A percentile compares a stretch with the other conserved stretches of the same genome.
Evolutionary conservation across 1,140 invertebrate genomes (phyloP).

Genomic region (Drosophila novamexicana): DNA sequence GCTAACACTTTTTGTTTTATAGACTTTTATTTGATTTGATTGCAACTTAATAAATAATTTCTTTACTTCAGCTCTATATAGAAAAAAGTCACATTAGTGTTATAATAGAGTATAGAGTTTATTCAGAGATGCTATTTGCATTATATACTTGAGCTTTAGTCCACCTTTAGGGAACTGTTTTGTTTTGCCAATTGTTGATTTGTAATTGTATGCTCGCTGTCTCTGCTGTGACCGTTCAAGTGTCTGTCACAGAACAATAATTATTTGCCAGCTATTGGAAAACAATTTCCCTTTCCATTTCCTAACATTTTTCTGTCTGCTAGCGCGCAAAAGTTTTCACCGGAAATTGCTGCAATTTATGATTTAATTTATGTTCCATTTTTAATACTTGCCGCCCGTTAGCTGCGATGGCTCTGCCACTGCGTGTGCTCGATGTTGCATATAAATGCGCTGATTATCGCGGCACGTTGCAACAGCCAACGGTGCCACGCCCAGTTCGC

Average conservation of each 20-base stretch:
- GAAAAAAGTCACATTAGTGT: too few relatives aligned
- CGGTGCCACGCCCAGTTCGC: slow-evolving; percentile 5
- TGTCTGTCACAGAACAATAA: slow-evolving; percentile 49
- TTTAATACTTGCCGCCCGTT: slow-evolving; percentile 54
- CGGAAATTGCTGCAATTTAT: slow-evolving; percentile 80
- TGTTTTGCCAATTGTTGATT: slow-evolving; percentile 9
- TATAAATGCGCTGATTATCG: slow-evolving; percentile 79
- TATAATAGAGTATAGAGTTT: too few relatives aligned
- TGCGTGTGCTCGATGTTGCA: slow-evolving; percentile 54
- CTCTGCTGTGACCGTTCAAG: not conserved
- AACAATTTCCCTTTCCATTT: slow-evolving; percentile 81
- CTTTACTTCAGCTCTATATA: too few relatives aligned
- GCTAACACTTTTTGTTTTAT: too few relatives aligned
- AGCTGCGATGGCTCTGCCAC: slow-evolving; percentile 12
- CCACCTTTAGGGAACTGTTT: not conserved
- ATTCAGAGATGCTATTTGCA: too few relatives aligned
- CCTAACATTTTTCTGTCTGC: slow-evolving; percentile 51
- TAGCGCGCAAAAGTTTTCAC: slow-evolving; percentile 57
- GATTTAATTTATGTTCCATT: slow-evolving; percentile 81
- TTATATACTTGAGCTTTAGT: too few relatives aligned
- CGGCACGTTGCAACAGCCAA: slow-evolving; percentile 19
- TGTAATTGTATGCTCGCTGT: not conserved
- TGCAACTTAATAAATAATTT: too few relatives aligned
- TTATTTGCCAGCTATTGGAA: slow-evolving; percentile 80
- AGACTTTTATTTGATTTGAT: too few relatives aligned